A percentile compares a stretch with the other conserved stretches of the same genome.
These are phyloP conservation scores for Drosophila bifasciata DNA, from an alignment of 1,140 invertebrate genomes.

Conservation along the genomic window DNA sequence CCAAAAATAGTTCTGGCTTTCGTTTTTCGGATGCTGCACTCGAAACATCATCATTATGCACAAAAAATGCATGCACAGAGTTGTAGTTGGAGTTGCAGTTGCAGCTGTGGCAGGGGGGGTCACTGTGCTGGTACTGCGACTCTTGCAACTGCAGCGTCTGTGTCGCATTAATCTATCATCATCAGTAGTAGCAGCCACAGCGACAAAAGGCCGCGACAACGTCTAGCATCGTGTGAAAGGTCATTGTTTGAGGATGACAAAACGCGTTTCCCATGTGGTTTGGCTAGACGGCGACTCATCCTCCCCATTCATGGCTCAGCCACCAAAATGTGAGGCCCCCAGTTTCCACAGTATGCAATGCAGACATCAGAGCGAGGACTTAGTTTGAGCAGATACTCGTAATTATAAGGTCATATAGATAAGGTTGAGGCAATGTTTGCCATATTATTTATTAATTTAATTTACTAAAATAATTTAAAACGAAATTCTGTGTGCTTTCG, in stretches of 20 bases:
- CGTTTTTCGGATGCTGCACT: constrained; percentile 43
- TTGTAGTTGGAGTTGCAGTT: neutral
- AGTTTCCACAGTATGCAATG: too few relatives aligned
- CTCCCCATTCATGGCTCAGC: too few relatives aligned
- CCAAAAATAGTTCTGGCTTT: constrained; percentile 45
- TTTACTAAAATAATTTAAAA: too few relatives aligned
- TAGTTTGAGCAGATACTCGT: too few relatives aligned
- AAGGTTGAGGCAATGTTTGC: too few relatives aligned
- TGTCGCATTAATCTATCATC: constrained; percentile 70
- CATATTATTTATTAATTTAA: too few relatives aligned
- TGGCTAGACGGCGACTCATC: constrained; percentile 24
- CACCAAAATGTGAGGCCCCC: too few relatives aligned
- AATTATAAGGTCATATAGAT: too few relatives aligned
- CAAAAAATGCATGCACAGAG: constrained; percentile 29
- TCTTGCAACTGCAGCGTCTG: constrained; percentile 47
- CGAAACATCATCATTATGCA: constrained; percentile 7
- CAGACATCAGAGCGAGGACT: too few relatives aligned
- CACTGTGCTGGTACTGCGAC: constrained; percentile 1
- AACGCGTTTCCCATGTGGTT: constrained; percentile 12
- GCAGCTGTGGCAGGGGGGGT: neutral
- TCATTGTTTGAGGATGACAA: constrained; percentile 39
- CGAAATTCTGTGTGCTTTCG: too few relatives aligned
- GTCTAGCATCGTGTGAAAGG: constrained; percentile 46
- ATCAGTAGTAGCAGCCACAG: too few relatives aligned
- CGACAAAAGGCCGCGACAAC: constrained; percentile 49